Evolutionary conservation across 2,888 invertebrate species (phyloP), one percentile per base, ranked within the genome.

Genomic region (Acrobasis repandana): DNA sequence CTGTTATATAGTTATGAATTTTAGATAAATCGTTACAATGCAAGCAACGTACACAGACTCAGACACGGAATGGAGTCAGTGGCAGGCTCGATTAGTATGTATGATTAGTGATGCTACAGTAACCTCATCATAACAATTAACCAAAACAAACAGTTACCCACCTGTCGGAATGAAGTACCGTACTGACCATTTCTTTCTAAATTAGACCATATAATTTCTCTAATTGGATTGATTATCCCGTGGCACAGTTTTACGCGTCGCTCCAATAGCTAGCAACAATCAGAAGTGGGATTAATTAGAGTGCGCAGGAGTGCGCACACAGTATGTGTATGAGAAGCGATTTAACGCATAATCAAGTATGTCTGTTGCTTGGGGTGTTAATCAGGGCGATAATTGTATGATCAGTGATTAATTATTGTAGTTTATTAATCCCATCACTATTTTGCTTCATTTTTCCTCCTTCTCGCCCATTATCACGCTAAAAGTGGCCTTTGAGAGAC

Each of bases 161-260:
- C 73, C 74, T 77, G 73, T 75, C 68, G 65, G 66, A 67, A 68
- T 70, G 65, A 70, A 72, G 74, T 82, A 85, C 85, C 81, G 83
- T 85, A 80, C 82, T 83, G 82, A 82, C 82, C 83, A 78, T 63
- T 11, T 61, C 43, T 47, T 58, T 56, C 63, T 18, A 69, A 65
- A 64, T 57, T 63, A 28, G 59, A 61, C 59, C 65, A 18, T 70
- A 70, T 64, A 60, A 46, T 66, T 64, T 66, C 61, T 65, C 57
- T 63, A 33, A 56, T 70, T 67, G 56, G 61, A 65, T 43, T 57
- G 56, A 65, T 63, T 66, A 61, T 74, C 62, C 69, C 50, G 63
- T 63, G 61, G 60, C 64, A 64, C 38, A 33, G 38, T 54, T 56
- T 43, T 9, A 38, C 33, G 58, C 15, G 67, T 71, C 69, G 77